Evolutionary conservation across 2,888 invertebrate genomes (phyloP).

Genomic region (Eupithecia dodoneata): DNA sequence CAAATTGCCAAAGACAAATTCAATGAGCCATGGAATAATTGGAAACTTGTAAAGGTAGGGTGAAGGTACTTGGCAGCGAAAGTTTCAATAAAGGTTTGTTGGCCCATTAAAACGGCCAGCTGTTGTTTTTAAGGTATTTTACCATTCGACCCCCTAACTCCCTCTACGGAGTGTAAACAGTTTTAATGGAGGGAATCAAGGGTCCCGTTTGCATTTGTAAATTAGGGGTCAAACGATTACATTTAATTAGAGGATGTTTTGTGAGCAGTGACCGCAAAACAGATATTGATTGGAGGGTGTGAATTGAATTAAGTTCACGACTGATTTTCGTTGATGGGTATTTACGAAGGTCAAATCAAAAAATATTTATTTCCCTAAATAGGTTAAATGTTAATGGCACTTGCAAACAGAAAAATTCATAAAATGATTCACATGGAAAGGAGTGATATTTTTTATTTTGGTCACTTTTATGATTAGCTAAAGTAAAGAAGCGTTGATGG

Average conservation of each 20-base stretch:
- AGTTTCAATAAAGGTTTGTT: conserved; percentile 35
- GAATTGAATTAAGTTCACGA: not conserved
- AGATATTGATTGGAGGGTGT: conserved; percentile 13
- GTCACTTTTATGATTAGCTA: not conserved
- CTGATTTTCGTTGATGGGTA: not conserved
- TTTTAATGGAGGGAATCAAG: conserved; percentile 35
- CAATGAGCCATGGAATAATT: conserved; percentile 23
- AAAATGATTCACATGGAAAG: not conserved
- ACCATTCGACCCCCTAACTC: conserved; percentile 24
- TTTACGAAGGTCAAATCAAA: not conserved
- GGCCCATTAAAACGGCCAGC: conserved; percentile 30
- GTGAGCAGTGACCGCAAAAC: conserved; percentile 13
- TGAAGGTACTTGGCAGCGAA: conserved; percentile 17
- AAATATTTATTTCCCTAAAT: not conserved
- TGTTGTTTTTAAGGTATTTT: conserved; percentile 36
- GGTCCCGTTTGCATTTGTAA: conserved; percentile 33
- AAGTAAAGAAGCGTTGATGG: too few species aligned
- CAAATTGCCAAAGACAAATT: conserved; percentile 18
- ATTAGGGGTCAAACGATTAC: conserved; percentile 28
- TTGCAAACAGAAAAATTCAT: not conserved
- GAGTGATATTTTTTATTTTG: not conserved
- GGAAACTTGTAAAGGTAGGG: conserved; percentile 19
- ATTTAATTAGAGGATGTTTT: conserved; percentile 29
- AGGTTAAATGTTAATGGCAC: not conserved
- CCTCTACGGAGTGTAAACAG: conserved; percentile 32